Base-by-base conservation (phyloP, 2,797 vertebrate genomes). In the Menidia menidia region DNA sequence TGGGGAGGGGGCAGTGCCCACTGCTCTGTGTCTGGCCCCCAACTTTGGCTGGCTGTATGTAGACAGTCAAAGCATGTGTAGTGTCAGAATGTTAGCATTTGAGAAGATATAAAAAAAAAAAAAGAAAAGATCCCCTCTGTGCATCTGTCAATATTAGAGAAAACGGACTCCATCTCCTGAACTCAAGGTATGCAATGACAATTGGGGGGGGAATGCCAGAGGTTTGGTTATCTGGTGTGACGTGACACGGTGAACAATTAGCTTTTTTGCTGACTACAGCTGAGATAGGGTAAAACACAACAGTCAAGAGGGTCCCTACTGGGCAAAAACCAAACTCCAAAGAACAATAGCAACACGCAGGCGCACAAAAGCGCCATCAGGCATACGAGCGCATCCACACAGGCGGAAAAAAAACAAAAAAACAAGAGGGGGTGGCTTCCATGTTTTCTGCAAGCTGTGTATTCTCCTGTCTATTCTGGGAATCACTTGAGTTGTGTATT, bases 401-500 rank as follows among this genome's bases (percentile, higher is more conserved):
- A 71, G 1, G 10, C 14, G 18, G 25, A 25, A 25, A 25, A 25
- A 33, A 64, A 58, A 42, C 13, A 39, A 16, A 30, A 2, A 42
- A 14, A 8, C 32, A 25, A 64, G 42, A 64, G 35, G 68, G 82
- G 81, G 87, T 81, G 81, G 81, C 57, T 6, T 69, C 75, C 1
- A 55, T 73, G 73, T 78, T 86, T 88, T 85, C 67, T 84, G 74
- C 78, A 79, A 87, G 82, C 75, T 74, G 84, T 67, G 83, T 89
- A 77, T 88, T 89, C 84, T 88, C 69, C 80, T 32, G 74, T 65
- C 91, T 94, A 94, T 94, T 94, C 92, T 94, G 88, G 91, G 92
- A 94, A 88, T 87, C 87, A 83, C 87, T 91, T n/a, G 75, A 92
- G 84, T 83, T 87, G 86, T 78, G 81, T 86, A 87, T 90, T 92